Evolutionary conservation across 2,888 invertebrate genomes (phyloP), one percentile per base, ranked within the genome.

Genomic region (Thera britannica): DNA sequence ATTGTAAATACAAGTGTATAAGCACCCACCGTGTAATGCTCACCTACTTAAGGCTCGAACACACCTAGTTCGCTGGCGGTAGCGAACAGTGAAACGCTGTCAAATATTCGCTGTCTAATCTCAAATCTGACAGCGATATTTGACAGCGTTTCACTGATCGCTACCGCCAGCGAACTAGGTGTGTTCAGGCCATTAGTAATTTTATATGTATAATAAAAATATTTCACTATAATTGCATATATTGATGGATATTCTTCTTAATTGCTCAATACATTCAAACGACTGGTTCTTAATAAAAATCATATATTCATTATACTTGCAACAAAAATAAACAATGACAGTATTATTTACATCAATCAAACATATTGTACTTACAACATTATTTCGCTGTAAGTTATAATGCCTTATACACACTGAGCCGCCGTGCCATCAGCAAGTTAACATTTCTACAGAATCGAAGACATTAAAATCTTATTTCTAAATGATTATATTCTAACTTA

Each of bases 21-120:
- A 80, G 87, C 88, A 84, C 89, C 89, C 89, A 89, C 89, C 89
- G 83, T 78, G 67, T 70, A 79, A 85, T 79, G 82, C 83, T 87
- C 87, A 85, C 79, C 70, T 71, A 58, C 58, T 58, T 61, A n/a
- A n/a, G n/a, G n/a, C n/a, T n/a, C n/a, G n/a, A n/a, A n/a, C n/a
- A n/a, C n/a, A n/a, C n/a, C n/a, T n/a, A n/a, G n/a, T n/a, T n/a
- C n/a, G n/a, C n/a, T n/a, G n/a, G n/a, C n/a, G n/a, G n/a, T n/a
- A n/a, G n/a, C n/a, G n/a, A n/a, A n/a, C n/a, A n/a, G n/a, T n/a
- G n/a, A n/a, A n/a, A n/a, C n/a, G n/a, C n/a, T n/a, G n/a, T n/a
- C n/a, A n/a, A n/a, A n/a, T n/a, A n/a, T n/a, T n/a, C n/a, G n/a
- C n/a, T n/a, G n/a, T n/a, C n/a, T n/a, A n/a, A n/a, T n/a, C n/a